Evolutionary conservation across 2,888 invertebrate species (phyloP), one percentile per base, ranked within the genome.

Genomic region (Papilio elwesi): DNA sequence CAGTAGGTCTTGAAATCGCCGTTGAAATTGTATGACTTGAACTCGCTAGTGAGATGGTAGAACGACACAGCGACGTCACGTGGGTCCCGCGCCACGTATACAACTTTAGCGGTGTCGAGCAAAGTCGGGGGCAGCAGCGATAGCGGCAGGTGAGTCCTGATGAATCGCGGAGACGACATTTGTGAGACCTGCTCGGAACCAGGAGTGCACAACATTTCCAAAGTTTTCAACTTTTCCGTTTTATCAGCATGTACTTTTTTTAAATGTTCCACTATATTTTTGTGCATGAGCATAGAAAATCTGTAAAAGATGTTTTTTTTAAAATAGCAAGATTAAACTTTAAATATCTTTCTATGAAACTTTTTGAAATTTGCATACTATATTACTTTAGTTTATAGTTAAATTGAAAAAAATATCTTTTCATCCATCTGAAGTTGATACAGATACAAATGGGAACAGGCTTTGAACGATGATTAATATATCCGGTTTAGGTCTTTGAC

Each of bases 61-160:
- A 94, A 96, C 0, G 97, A 97, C 0, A 97, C 96, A 0, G 95
- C 95, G 0, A 97, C 96, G 85, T 97, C 97, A 85, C 96, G 96
- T 0, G 97, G 97, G 88, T 97, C 96, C 71, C 97, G 93, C 0
- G 96, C 96, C 0, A 97, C 95, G 82, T 97, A 97, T 67, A 97
- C 94, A 0, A 80, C 78, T 95, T 96, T 84, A 52, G 90, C 78
- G 81, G 77, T 70, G 15, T 94, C 87, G 76, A 95, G 82, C 7
- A 95, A 85, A 79, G 92, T 90, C 0, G 94, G 94, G 7, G 96
- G 96, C 36, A 97, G 82, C n/a, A 97, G 87, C 62, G 95, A 95
- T 67, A 96, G 94, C 0, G 97, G 96, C 74, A 97, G 92, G 85
- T 97, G 97, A 0, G 96, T 96, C 73, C 84, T 85, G 62, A 83